These are phyloP conservation scores for Paramormyrops hopkinsi DNA, from an alignment of 2,797 vertebrate species.

Conservation along the genomic window DNA sequence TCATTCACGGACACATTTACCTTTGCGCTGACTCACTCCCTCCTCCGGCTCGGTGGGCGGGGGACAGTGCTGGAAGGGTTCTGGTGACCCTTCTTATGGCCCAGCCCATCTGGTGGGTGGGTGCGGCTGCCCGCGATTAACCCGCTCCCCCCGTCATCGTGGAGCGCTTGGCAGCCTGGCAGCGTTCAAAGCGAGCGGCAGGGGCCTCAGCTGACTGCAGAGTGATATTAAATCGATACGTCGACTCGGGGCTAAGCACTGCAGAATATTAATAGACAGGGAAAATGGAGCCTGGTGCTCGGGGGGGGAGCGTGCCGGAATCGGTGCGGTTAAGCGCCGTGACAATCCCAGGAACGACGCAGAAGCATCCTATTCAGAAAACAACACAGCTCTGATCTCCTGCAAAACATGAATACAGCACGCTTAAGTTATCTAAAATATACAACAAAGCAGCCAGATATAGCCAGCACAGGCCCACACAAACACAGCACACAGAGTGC, in stretches of 20 bases:
- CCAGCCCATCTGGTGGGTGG: not conserved
- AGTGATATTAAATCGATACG: constrained; percentile 22
- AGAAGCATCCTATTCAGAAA: not conserved
- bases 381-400: not conserved
- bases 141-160: too few species aligned
- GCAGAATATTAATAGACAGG: not conserved
- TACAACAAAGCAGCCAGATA: not conserved
- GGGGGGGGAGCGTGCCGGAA: not conserved
- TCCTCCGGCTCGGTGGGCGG: not conserved
- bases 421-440: not conserved
- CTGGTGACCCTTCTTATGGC: not conserved
- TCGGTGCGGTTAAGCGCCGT: not conserved
- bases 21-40: not conserved
- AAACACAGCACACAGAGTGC: not conserved
- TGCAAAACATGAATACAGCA: not conserved
- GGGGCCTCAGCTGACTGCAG: not conserved
- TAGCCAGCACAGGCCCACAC: not conserved
- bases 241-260: not conserved
- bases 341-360: not conserved
- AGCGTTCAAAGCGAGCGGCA: not conserved
- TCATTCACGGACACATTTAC: not conserved
- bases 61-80: not conserved
- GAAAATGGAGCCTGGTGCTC: not conserved
- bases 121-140: not conserved
- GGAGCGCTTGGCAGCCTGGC: not conserved